A percentile compares a stretch with the other conserved stretches of the same genome.
Evolutionary conservation across 1,140 invertebrate genomes (phyloP).

Genomic region (Drosophila teissieri): DNA sequence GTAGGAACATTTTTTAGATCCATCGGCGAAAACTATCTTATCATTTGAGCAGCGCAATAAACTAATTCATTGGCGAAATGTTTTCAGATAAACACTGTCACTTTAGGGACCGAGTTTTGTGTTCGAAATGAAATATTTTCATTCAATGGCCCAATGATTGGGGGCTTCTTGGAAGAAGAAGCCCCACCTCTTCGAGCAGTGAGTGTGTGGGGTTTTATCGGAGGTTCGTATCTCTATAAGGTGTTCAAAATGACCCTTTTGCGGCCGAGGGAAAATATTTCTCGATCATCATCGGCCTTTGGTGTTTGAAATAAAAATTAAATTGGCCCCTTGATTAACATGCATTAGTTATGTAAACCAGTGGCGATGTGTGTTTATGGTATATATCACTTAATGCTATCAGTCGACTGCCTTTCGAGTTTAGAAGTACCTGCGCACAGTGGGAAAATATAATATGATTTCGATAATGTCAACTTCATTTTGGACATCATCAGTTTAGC

Average conservation of each 20-base stretch:
- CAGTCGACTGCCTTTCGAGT: slow-evolving; percentile 12
- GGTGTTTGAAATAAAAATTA: slow-evolving; percentile 53
- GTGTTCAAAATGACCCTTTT: slow-evolving; percentile 41
- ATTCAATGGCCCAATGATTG: background rate
- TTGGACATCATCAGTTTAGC: background rate
- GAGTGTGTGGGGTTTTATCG: slow-evolving; percentile 39
- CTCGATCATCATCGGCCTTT: slow-evolving; percentile 22
- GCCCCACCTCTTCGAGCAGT: slow-evolving; percentile 22
- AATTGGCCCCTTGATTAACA: slow-evolving; percentile 64
- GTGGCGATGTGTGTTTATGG: slow-evolving; percentile 38
- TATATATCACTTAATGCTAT: slow-evolving; percentile 31
- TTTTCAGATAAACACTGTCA: slow-evolving; percentile 7
- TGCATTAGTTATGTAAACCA: slow-evolving; percentile 79
- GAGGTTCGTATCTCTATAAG: slow-evolving; percentile 30
- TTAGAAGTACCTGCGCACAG: slow-evolving; percentile 19
- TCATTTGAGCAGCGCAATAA: slow-evolving; percentile 1
- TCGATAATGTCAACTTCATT: background rate
- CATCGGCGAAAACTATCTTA: background rate
- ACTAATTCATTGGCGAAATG: slow-evolving; percentile 14
- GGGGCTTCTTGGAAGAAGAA: slow-evolving; percentile 28
- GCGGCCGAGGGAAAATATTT: slow-evolving; percentile 21
- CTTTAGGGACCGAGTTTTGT: slow-evolving; percentile 1
- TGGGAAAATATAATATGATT: background rate
- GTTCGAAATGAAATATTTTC: slow-evolving; percentile 29
- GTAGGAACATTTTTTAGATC: no score